Base-by-base conservation (phyloP, 2,888 invertebrate genomes). In the Leucophora obtusa region DNA sequence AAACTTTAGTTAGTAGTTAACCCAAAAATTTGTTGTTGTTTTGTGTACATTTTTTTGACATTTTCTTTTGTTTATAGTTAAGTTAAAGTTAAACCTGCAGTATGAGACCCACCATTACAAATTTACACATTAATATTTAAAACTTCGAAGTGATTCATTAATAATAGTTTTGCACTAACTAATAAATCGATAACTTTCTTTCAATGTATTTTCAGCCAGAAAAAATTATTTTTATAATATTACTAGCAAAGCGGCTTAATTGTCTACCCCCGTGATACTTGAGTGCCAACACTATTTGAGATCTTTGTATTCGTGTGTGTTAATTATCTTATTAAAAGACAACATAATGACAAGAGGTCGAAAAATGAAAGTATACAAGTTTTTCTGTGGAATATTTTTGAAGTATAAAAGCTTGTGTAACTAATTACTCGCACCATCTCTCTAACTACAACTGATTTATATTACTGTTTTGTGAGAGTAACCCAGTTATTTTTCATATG, bases 381-480 rank as follows among this genome's bases (percentile, higher is more conserved):
- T 59, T 33, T 62, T 11, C 17, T 17, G 15, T 53, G 38, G 68
- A 58, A 65, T 38, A 70, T 43, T 77, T 47, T 60, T 60, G 15
- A 38, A 21, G 35, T 56, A 43, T 43, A 56, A 56, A 66, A 56
- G 54, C 66, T 43, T 62, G 62, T 70, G 63, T 74, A 74, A 65
- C 69, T 77, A 81, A 74, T 81, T 77, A 81, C 77, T 77, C 60
- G 69, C 56, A 74, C 77, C 66, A 62, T 21, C 59, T 70, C 70
- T 68, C 33, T 24, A 68, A 10, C 38, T 33, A 38, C 17, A 47
- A 47, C n/a, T 5, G 43, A 6, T 38, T 38, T 7, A n/a, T n/a
- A 47, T 47, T 47, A 3, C 8, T 11, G 11, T 38, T 38, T 47
- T n/a, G n/a, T 47, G 3, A 14, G 6, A n/a, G 4, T n/a, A n/a